These are phyloP conservation scores for Thomomys bottae DNA, from an alignment of 2,113 vertebrate genomes.

Conservation along the genomic window DNA sequence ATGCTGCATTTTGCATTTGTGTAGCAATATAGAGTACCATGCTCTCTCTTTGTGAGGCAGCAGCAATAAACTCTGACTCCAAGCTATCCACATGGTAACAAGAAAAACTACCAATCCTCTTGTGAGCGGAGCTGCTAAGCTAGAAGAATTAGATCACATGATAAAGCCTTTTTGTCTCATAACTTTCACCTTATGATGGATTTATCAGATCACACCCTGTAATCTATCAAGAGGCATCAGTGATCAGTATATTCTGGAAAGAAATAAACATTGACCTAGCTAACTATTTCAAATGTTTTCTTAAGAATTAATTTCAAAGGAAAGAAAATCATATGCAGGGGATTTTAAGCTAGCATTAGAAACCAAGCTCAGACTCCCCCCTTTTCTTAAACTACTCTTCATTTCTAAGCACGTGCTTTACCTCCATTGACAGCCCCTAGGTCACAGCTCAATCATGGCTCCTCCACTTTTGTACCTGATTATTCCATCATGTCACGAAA, in stretches of 20 bases:
- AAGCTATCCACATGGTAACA: neutral
- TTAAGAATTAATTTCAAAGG: slow-evolving; percentile 22
- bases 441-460: neutral
- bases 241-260: neutral
- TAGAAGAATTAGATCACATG: neutral
- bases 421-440: neutral
- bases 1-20: neutral
- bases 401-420: neutral
- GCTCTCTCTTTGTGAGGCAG: neutral
- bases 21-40: neutral
- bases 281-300: slow-evolving; percentile 25
- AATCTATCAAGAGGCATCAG: neutral
- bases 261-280: neutral
- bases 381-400: neutral
- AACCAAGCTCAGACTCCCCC: neutral
- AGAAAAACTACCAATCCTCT: accelerated
- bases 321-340: neutral
- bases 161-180: neutral
- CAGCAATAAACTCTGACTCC: neutral
- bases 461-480: neutral
- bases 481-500: slow-evolving; percentile 3
- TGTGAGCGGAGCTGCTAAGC: neutral
- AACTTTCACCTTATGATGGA: neutral
- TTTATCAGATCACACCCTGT: neutral
- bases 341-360: slow-evolving; percentile 7